These are phyloP conservation scores for Bradypodion pumilum DNA, from an alignment of 2,797 vertebrate species.

Conservation along the genomic window DNA sequence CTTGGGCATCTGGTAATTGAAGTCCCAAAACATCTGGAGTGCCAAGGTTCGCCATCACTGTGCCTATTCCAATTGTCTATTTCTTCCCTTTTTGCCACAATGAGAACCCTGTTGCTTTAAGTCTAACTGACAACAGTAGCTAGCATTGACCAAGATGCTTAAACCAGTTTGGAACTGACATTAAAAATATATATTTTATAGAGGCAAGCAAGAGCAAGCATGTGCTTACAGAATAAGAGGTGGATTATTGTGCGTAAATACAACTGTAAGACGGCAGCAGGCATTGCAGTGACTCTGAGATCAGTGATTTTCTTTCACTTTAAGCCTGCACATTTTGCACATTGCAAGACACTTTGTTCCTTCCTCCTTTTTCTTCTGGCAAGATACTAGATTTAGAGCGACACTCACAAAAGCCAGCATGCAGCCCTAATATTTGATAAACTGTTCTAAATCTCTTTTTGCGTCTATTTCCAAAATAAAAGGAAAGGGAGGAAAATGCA, in stretches of 20 bases:
- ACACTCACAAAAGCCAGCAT: background rate
- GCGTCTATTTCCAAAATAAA: slow-evolving; percentile 42
- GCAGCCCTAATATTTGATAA: slow-evolving; percentile 40
- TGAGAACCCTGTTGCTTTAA: background rate
- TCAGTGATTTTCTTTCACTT: background rate
- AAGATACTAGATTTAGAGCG: background rate
- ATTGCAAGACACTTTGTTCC: background rate
- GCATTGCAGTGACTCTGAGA: background rate
- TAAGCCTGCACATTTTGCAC: background rate
- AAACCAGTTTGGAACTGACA: background rate
- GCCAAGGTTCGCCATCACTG: too few relatives aligned
- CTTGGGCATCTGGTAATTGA: too few relatives aligned
- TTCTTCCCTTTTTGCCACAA: background rate
- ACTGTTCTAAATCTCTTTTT: slow-evolving; percentile 36
- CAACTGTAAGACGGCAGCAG: background rate
- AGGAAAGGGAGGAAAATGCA: background rate
- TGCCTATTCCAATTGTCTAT: too few relatives aligned
- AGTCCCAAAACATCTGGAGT: too few relatives aligned
- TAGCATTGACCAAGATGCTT: background rate
- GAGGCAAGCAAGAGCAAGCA: background rate
- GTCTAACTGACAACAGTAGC: background rate
- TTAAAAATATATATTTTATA: background rate
- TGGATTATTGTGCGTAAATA: background rate
- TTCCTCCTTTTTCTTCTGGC: background rate
- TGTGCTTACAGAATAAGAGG: background rate